A percentile compares a stretch with the other conserved stretches of the same genome.
Evolutionary conservation across 2,113 vertebrate genomes (phyloP).

Genomic region (Petrocephalus zakoni): DNA sequence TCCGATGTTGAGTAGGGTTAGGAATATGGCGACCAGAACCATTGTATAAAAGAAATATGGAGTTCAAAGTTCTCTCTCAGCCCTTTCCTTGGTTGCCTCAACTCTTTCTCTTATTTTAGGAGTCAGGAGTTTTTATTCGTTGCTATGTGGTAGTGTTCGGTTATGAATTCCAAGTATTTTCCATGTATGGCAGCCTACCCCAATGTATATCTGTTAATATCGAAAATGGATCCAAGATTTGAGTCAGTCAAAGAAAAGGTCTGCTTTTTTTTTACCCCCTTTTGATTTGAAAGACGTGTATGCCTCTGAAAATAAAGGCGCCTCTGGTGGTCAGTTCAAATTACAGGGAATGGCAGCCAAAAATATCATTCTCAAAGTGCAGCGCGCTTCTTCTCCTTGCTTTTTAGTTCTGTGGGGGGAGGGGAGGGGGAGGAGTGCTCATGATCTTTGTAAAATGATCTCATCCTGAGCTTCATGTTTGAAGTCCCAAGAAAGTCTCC

Average conservation of each 20-base stretch:
- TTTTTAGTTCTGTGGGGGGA: constrained; percentile 21
- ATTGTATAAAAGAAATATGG: neutral
- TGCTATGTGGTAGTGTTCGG: neutral
- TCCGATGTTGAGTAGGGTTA: neutral
- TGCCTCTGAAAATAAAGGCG: constrained; percentile 37
- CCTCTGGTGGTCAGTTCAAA: constrained; percentile 30
- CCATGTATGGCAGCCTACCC: neutral
- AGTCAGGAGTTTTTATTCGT: neutral
- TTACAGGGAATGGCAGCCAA: constrained; percentile 38
- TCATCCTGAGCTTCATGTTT: constrained; percentile 61
- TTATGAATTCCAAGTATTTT: neutral
- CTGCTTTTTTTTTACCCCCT: neutral
- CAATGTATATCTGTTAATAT: neutral
- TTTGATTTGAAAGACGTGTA: constrained; percentile 17
- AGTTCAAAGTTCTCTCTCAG: constrained; percentile 3
- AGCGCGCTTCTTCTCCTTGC: constrained; percentile 14
- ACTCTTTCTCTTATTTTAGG: neutral
- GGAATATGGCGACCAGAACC: neutral
- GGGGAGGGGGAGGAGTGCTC: constrained; percentile 33
- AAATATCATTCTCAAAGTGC: constrained; percentile 44
- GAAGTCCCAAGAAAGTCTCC: constrained; percentile 62
- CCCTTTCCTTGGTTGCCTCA: neutral
- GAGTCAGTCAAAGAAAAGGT: neutral
- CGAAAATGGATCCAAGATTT: neutral
- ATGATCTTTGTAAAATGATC: constrained; percentile 56